phyloP scores from a whole-genome alignment of 2,113 vertebrate species.

The Syrrhaptes paradoxus region DNA sequence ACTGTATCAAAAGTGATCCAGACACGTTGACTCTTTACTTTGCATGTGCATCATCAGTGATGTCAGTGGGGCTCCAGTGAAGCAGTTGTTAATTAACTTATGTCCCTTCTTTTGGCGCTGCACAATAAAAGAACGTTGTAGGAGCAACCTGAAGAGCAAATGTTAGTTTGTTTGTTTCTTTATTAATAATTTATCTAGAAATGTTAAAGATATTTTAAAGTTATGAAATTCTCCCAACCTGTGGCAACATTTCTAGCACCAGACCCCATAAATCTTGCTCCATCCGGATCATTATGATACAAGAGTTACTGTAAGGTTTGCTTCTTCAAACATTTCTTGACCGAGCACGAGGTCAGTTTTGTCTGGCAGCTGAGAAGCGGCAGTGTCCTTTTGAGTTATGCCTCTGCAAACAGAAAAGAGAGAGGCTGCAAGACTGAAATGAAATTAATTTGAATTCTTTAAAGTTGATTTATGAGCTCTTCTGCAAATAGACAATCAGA shows the following conservation, averaged over 20 bases:
- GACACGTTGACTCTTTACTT: conserved; percentile 27
- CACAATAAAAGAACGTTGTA: conserved; percentile 23
- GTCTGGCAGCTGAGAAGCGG: background rate
- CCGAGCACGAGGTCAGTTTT: background rate
- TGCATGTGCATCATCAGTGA: conserved; percentile 50
- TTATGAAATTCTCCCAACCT: background rate
- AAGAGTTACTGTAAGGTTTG: background rate
- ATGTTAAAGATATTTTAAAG: background rate
- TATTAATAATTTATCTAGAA: conserved; percentile 67
- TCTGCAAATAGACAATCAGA: background rate
- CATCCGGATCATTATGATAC: background rate
- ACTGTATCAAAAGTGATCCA: conserved; percentile 17
- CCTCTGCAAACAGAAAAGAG: background rate
- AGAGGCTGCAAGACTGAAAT: background rate
- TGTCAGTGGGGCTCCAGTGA: conserved; percentile 36
- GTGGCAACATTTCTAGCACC: background rate
- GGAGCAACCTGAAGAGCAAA: conserved; percentile 39
- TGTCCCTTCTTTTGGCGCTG: conserved; percentile 15
- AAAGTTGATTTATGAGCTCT: background rate
- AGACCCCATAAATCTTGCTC: background rate
- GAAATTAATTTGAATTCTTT: background rate
- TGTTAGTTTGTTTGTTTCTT: conserved; percentile 47
- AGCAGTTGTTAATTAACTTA: conserved; percentile 67
- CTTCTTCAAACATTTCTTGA: background rate
- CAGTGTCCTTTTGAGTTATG: background rate